Percentiles rank a stretch among this genome's conserved stretches.
Evolutionary conservation across 2,888 invertebrate genomes (phyloP).

Genomic region (Melanargia galathea): DNA sequence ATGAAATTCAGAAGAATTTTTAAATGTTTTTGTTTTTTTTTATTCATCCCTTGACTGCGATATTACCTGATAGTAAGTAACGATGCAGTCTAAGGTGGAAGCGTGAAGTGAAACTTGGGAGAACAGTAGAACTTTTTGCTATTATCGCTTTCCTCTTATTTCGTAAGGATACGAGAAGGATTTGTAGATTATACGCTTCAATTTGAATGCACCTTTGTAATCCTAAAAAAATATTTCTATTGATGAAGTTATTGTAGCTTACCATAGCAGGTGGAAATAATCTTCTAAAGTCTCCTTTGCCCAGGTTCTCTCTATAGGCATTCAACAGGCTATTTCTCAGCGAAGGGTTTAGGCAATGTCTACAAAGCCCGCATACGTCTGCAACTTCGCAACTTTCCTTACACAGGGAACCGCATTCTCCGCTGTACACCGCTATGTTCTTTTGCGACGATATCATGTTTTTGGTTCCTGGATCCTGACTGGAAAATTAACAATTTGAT

Average conservation of each 20-base stretch:
- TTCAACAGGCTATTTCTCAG: conserved; percentile 82
- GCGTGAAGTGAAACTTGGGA: too few species aligned
- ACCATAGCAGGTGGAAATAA: conserved; percentile 90
- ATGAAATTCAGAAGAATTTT: too few species aligned
- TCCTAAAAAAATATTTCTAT: background rate
- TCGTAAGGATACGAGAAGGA: too few species aligned
- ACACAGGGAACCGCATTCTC: conserved; percentile 81
- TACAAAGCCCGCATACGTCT: conserved; percentile 88
- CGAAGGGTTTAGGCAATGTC: conserved; percentile 86
- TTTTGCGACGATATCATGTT: conserved; percentile 89
- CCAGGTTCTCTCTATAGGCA: conserved; percentile 91
- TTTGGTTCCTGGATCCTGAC: conserved; percentile 67
- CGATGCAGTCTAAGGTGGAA: too few species aligned
- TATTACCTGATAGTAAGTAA: too few species aligned
- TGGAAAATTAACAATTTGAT: conserved; percentile 48
- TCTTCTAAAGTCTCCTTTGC: conserved; percentile 90
- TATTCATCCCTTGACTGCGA: too few species aligned
- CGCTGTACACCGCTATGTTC: conserved; percentile 89
- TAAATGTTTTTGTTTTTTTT: too few species aligned
- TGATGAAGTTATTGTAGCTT: conserved; percentile 29
- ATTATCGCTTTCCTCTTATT: too few species aligned
- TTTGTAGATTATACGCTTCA: too few species aligned
- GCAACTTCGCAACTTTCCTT: conserved; percentile 82
- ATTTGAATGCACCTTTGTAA: too few species aligned
- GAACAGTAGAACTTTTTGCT: too few species aligned